Percentiles rank a stretch among this genome's conserved stretches.
phyloP scores from a whole-genome alignment of 2,888 invertebrate genomes.

The Lysandra bellargus region DNA sequence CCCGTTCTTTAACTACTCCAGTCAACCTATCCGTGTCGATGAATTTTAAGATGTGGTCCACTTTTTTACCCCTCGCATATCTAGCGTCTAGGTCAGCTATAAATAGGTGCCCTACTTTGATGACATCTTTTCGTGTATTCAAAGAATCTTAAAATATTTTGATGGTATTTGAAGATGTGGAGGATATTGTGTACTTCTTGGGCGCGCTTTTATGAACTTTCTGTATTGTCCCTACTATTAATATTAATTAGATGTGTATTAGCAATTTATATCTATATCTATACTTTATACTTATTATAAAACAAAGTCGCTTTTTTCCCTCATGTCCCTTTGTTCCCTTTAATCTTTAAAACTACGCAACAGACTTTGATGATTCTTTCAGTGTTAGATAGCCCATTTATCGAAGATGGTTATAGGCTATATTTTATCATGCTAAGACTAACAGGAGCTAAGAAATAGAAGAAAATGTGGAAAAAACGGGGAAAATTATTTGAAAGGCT shows the following conservation, averaged over 20 bases:
- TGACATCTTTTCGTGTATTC: constrained; percentile 7
- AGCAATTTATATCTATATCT: no score
- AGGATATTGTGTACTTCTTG: neutral
- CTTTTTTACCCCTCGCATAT: neutral
- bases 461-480: no score
- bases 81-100: constrained; percentile 18
- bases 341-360: no score
- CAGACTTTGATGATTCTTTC: no score
- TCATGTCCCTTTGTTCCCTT: no score
- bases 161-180: neutral
- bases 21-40: neutral
- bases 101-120: neutral
- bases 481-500: no score
- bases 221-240: neutral
- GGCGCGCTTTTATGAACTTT: neutral
- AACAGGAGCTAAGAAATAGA: no score
- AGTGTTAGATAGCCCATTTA: no score
- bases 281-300: no score
- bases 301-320: no score
- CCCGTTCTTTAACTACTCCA: neutral
- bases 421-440: no score
- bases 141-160: neutral
- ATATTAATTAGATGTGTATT: neutral
- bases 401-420: no score
- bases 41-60: neutral